Conservation (phyloP, 2,113 vertebrate species). For the Upupa epops region DNA sequence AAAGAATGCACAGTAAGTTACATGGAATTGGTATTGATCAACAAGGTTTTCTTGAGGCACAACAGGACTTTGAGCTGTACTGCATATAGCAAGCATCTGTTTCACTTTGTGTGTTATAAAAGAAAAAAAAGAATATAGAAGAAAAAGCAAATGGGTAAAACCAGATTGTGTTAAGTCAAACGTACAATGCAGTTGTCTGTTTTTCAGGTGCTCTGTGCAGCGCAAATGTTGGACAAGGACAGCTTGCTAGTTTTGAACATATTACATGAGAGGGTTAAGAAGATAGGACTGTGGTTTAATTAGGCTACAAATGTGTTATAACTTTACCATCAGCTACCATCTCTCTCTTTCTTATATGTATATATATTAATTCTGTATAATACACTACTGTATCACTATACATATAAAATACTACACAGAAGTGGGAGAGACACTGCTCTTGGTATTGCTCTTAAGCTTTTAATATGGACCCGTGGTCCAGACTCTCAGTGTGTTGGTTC, state of each 20-base stretch:
- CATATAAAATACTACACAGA: background rate
- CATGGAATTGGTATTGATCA: conserved; percentile 60
- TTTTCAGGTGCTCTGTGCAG: background rate
- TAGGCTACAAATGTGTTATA: background rate
- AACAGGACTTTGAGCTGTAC: conserved; percentile 22
- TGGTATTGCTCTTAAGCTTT: background rate
- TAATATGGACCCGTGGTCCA: background rate
- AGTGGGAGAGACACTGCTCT: background rate
- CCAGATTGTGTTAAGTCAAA: background rate
- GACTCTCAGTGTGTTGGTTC: background rate
- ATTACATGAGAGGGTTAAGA: background rate
- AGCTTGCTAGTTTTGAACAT: background rate
- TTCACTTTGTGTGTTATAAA: background rate
- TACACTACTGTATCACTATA: background rate
- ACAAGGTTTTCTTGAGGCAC: conserved; percentile 45
- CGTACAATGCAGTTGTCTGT: background rate
- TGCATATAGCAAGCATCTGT: background rate
- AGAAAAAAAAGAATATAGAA: background rate
- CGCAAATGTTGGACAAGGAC: background rate
- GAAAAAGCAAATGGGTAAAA: background rate
- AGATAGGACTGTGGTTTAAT: background rate
- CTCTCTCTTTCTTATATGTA: background rate
- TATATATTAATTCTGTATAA: background rate
- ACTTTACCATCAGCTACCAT: background rate
- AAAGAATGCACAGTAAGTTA: conserved; percentile 48